Conservation (phyloP, 1,140 invertebrate genomes). For the Ips nitidus region DNA sequence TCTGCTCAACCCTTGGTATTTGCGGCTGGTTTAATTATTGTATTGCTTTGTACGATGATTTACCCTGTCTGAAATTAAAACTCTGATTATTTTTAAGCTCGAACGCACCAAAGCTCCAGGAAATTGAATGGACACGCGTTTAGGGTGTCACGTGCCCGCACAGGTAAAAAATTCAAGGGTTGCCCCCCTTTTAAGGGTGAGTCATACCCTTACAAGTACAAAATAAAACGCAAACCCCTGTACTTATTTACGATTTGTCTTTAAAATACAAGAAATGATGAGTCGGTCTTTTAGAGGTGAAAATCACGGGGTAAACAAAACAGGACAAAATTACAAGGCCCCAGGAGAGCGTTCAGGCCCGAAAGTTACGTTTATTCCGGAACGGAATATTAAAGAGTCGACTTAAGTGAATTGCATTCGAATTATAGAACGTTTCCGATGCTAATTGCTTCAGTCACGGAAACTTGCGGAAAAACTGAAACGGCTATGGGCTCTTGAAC, state of each 20-base stretch:
- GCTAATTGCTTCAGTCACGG: slow-evolving; percentile 37
- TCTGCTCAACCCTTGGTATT: no score
- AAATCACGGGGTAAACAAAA: slow-evolving; percentile 24
- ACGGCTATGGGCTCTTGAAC: not conserved
- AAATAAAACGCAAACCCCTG: no score
- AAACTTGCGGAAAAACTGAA: slow-evolving; percentile 24
- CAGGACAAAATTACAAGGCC: slow-evolving; percentile 32
- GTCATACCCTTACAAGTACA: not conserved
- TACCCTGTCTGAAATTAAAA: no score
- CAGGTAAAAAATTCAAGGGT: not conserved
- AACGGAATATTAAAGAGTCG: slow-evolving; percentile 35
- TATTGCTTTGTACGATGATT: no score
- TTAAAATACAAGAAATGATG: not conserved
- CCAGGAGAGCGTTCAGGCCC: slow-evolving; percentile 30
- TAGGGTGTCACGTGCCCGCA: not conserved
- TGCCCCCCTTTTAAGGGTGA: not conserved
- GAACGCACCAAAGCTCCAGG: no score
- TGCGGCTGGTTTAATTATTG: no score
- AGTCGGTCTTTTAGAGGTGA: not conserved
- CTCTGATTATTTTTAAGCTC: no score
- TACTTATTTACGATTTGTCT: no score
- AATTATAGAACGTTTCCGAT: slow-evolving; percentile 37
- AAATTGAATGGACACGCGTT: not conserved
- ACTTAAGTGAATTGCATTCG: slow-evolving; percentile 40
- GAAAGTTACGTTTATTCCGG: slow-evolving; percentile 38